Percentiles rank a stretch among this genome's conserved stretches.
Conservation (phyloP, 2,113 vertebrate species). For the Lipotes vexillifer region DNA sequence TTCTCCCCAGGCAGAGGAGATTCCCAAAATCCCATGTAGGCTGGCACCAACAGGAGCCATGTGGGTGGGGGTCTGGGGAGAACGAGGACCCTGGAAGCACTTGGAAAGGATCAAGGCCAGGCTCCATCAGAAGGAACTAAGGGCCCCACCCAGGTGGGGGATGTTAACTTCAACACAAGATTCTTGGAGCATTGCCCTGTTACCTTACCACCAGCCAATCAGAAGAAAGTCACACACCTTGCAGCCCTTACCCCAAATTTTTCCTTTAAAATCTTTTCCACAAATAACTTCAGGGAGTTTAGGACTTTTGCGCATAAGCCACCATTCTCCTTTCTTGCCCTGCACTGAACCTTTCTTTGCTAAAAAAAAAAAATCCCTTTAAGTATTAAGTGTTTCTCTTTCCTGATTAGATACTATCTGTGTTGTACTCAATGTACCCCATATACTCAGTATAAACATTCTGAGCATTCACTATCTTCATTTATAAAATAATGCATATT, state of each 20-base stretch:
- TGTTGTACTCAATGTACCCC: rapidly evolving
- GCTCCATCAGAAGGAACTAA: neutral
- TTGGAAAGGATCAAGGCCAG: neutral
- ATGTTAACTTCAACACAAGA: neutral
- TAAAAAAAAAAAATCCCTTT: neutral
- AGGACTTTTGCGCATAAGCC: neutral
- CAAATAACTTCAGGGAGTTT: too few relatives aligned
- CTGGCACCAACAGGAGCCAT: neutral
- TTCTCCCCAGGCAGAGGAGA: neutral
- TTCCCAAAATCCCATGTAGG: neutral
- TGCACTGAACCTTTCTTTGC: neutral
- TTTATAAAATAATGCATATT: neutral
- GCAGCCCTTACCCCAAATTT: neutral
- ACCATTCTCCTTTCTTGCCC: neutral
- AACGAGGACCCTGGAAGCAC: neutral
- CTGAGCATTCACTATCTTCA: neutral
- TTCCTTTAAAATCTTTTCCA: neutral
- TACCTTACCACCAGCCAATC: neutral
- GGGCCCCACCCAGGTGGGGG: neutral
- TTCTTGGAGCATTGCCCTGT: neutral
- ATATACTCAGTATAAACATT: neutral
- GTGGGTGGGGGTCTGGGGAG: neutral
- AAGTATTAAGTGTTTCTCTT: neutral
- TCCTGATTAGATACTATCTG: neutral
- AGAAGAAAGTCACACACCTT: neutral